Evolutionary conservation across 1,140 invertebrate species (phyloP).

Genomic region (Macrobrachium rosenbergii): DNA sequence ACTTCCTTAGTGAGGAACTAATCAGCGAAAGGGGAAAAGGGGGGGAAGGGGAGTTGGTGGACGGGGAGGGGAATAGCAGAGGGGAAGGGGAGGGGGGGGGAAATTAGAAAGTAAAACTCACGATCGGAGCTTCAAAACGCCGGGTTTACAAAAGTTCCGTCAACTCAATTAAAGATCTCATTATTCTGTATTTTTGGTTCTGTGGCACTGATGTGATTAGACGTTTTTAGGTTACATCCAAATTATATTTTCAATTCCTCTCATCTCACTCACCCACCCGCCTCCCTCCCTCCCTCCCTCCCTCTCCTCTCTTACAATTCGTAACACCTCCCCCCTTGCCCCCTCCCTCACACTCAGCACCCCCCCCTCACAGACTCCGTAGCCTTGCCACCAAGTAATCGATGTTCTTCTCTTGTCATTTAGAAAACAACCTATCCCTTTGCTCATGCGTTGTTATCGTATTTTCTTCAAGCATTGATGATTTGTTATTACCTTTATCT

Average conservation of each 20-base stretch:
- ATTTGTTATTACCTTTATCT: no score
- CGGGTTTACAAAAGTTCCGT: no score
- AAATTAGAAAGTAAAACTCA: background rate
- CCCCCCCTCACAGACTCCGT: background rate
- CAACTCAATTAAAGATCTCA: no score
- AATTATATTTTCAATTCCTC: no score
- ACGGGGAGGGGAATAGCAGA: background rate
- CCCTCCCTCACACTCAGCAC: background rate
- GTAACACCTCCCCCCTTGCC: background rate
- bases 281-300: constrained; percentile 1
- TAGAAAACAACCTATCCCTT: no score
- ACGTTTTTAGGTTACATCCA: no score
- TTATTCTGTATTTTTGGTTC: no score
- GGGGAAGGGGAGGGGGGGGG: background rate
- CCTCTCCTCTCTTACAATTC: background rate
- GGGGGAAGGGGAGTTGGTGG: background rate
- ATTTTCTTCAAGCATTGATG: no score
- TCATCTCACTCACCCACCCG: constrained; percentile 6
- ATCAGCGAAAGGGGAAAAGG: background rate
- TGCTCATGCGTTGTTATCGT: no score
- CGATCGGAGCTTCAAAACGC: no score
- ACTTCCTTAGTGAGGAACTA: background rate
- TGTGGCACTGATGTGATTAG: no score
- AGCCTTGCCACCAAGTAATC: background rate
- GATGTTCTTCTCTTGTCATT: no score